These are phyloP conservation scores for Diachrysia chrysitis DNA, from an alignment of 2,888 invertebrate genomes.

Conservation along the genomic window DNA sequence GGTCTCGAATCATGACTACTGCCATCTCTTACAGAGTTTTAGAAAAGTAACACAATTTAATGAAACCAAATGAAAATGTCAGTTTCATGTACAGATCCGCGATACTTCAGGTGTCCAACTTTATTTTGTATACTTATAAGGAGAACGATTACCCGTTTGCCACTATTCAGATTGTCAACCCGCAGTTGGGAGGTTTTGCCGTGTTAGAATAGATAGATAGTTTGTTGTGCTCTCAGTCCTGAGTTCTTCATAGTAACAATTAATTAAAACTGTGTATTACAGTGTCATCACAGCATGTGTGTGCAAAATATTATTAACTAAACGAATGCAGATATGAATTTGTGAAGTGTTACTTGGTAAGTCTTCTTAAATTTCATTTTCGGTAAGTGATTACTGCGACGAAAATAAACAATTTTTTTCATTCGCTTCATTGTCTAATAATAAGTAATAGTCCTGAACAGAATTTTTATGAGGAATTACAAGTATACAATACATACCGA, in stretches of 20 bases:
- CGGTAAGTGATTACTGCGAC: conserved; percentile 11
- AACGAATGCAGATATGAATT: conserved; percentile 23
- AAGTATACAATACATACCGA: not conserved
- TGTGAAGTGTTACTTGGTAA: conserved; percentile 43
- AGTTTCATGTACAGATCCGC: no score
- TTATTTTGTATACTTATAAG: no score
- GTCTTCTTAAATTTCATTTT: conserved; percentile 7
- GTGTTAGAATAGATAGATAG: conserved; percentile 22
- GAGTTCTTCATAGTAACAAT: conserved; percentile 25
- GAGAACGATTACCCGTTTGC: no score
- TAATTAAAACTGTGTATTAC: conserved; percentile 26
- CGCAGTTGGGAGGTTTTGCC: conserved; percentile 19
- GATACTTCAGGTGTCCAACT: no score
- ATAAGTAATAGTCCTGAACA: not conserved
- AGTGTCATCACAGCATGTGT: conserved; percentile 18
- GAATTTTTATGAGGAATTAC: not conserved
- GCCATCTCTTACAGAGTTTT: no score
- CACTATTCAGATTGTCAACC: no score
- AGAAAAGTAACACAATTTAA: no score
- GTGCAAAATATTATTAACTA: conserved; percentile 14
- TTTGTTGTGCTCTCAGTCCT: not conserved
- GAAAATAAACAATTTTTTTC: conserved; percentile 19
- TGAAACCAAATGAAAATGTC: no score
- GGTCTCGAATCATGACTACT: no score
- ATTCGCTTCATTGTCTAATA: not conserved